Base-by-base conservation (phyloP, 2,797 vertebrate species). In the Cuculus canorus region DNA sequence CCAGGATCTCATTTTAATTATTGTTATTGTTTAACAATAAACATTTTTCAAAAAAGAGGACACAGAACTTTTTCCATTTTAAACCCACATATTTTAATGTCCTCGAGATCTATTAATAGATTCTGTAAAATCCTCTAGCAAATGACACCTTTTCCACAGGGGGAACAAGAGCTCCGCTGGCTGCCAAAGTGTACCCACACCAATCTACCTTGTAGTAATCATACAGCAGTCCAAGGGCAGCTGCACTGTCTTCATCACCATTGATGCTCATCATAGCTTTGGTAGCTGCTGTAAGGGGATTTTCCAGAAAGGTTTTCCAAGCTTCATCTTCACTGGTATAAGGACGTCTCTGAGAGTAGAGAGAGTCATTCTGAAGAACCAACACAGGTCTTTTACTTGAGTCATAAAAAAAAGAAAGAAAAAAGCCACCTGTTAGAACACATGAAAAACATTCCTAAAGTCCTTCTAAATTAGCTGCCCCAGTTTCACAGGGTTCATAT, bases 181-280 rank as follows among this genome's bases (percentile, higher is more conserved):
- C 78, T 57, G 52, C 37, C 37, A 37, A 27, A 75, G 17, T 7
- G 0, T 27, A 32, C 68, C 77, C 64, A 75, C 2, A 2, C 33
- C 43, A 39, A 66, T 56, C 39, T 96, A 99, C 98, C 98, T 99
- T 99, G 90, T 99, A 99, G 96, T 99, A 99, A 97, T 99, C 99
- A 7, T 99, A 99, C 25, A 99, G 98, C 85, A 99, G 97, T 45
- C 99, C 99, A 0, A 99, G 98, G 5, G 99, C 99, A 1, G 99
- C 99, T 0, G 99, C 99, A 1, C 99, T 99, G 98, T 99, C 99
- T 84, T 99, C 99, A 17, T 99, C 99, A 3, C 99, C 99, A 6
- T 99, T 99, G 95, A 99, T 99, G 98, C 99, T 99, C 99, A 99
- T 99, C 99, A 99, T 99, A 68, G 99, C 99, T 96, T 99, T 99